Percentiles rank a stretch among this genome's conserved stretches.
Evolutionary conservation across 2,888 invertebrate genomes (phyloP).

Genomic region (Calliphora vomitoria): DNA sequence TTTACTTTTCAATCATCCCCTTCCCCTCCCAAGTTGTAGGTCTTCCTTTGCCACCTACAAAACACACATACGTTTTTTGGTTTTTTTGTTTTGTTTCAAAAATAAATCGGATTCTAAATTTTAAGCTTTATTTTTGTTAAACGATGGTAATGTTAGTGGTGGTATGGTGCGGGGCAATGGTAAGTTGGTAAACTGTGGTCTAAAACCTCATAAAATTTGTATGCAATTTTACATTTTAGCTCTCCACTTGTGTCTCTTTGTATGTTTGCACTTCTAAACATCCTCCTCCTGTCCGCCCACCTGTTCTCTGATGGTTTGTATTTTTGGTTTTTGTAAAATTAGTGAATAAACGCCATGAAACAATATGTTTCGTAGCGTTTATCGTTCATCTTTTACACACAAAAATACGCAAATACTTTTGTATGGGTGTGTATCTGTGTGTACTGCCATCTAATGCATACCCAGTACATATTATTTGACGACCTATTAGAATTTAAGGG

Average conservation of each 20-base stretch:
- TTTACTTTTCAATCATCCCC: slow-evolving; percentile 58
- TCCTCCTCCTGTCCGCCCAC: slow-evolving; percentile 34
- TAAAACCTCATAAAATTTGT: slow-evolving; percentile 70
- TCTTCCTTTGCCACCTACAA: slow-evolving; percentile 13
- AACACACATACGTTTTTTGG: not conserved
- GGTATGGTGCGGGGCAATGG: slow-evolving; percentile 6
- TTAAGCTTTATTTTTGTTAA: slow-evolving; percentile 64
- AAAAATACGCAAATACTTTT: slow-evolving; percentile 1
- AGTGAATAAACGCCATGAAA: slow-evolving; percentile 74
- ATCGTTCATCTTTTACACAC: slow-evolving; percentile 59
- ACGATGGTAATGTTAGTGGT: slow-evolving; percentile 21
- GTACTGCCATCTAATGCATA: not conserved
- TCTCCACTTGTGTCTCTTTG: slow-evolving; percentile 40
- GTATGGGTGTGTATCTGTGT: slow-evolving; percentile 3
- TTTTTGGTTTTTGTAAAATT: slow-evolving; percentile 72
- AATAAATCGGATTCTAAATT: slow-evolving; percentile 70
- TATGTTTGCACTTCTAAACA: slow-evolving; percentile 18
- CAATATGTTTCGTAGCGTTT: slow-evolving; percentile 68
- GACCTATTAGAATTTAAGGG: too few relatives aligned
- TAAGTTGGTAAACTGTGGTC: slow-evolving; percentile 64
- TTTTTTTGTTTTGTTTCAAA: slow-evolving; percentile 26
- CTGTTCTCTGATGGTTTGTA: slow-evolving; percentile 61
- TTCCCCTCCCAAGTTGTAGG: not conserved
- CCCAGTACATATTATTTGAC: too few relatives aligned
- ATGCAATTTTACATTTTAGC: slow-evolving; percentile 65